phyloP scores from a whole-genome alignment of 2,888 invertebrate genomes.

The Drosophila anomalata region DNA sequence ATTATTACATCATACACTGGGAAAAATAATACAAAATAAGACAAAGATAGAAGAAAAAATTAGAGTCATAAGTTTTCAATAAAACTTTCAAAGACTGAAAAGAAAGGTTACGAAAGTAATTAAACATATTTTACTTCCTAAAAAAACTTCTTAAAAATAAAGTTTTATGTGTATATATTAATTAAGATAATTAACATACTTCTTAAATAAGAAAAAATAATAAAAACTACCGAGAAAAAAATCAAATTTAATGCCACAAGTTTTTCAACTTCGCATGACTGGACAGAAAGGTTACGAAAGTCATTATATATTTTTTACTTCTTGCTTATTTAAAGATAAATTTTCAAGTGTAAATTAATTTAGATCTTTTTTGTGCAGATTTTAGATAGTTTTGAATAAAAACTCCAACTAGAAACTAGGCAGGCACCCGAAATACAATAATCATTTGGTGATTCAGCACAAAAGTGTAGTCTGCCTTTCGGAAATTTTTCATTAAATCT shows the following conservation, averaged over 20 bases:
- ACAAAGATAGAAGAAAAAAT: too few species aligned
- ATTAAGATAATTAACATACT: too few species aligned
- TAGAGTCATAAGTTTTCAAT: too few species aligned
- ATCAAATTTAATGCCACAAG: neutral
- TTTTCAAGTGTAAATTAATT: neutral
- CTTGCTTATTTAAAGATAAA: neutral
- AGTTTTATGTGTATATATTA: too few species aligned
- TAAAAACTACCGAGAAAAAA: neutral
- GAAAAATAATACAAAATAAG: neutral
- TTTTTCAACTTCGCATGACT: neutral
- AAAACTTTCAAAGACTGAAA: too few species aligned
- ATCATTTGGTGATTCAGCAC: neutral
- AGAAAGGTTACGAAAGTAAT: too few species aligned
- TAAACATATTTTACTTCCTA: too few species aligned
- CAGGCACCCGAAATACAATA: neutral
- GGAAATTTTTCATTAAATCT: neutral
- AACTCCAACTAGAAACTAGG: neutral
- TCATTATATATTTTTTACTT: neutral
- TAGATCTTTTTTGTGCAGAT: neutral
- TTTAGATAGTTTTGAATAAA: neutral
- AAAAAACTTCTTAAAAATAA: too few species aligned
- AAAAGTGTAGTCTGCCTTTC: neutral
- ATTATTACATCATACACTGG: neutral
- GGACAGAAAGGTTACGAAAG: neutral
- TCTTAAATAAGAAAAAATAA: too few species aligned